Evolutionary conservation across 2,888 invertebrate genomes (phyloP).

Genomic region (Microdon myrmicae): DNA sequence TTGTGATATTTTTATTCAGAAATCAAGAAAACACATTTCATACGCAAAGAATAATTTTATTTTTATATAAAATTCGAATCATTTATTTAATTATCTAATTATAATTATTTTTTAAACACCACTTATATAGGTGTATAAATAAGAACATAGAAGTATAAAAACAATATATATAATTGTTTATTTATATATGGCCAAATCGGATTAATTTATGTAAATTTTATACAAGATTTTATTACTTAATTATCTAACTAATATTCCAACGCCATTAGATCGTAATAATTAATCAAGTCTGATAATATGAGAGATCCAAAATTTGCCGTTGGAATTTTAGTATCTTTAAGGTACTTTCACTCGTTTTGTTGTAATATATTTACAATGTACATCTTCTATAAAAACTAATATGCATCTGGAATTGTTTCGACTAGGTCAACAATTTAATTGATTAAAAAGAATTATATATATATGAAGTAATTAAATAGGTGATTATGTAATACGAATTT

Average conservation of each 20-base stretch:
- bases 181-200: constrained; percentile 40
- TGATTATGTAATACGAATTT: too few relatives aligned
- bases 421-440: constrained; percentile 48
- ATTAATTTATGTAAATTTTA: constrained; percentile 7
- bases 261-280: too few relatives aligned
- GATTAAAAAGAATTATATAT: too few relatives aligned
- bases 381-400: constrained; percentile 16
- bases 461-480: too few relatives aligned
- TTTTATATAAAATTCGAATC: constrained; percentile 36
- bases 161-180: neutral
- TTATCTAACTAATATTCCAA: too few relatives aligned
- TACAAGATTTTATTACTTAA: constrained; percentile 1
- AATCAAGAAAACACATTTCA: too few relatives aligned
- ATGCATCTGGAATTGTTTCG: constrained; percentile 21
- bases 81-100: constrained; percentile 8
- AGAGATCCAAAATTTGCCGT: too few relatives aligned
- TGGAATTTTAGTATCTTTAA: constrained; percentile 55
- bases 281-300: too few relatives aligned
- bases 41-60: too few relatives aligned
- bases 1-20: too few relatives aligned
- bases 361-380: constrained; percentile 62
- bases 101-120: too few relatives aligned
- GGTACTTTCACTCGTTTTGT: constrained; percentile 64
- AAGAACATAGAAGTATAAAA: constrained; percentile 1
- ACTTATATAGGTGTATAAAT: constrained; percentile 9